Conservation (phyloP, 2,797 vertebrate genomes). For the Clarias fuscus region DNA sequence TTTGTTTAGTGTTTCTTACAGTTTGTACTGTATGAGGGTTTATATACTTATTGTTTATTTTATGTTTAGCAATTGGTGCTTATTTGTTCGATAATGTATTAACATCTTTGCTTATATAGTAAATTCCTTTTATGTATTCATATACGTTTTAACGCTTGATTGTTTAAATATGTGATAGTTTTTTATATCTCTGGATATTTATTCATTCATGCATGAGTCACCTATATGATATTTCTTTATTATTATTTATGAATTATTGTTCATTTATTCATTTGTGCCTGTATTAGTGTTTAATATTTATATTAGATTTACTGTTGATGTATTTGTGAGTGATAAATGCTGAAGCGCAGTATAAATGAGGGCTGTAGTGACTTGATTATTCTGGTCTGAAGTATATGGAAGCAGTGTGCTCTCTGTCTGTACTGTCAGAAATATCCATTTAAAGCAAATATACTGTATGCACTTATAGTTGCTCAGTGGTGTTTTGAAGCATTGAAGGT, state of each 20-base stretch:
- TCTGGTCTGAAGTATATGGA: not conserved
- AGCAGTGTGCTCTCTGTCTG: not conserved
- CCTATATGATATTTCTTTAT: too few relatives aligned
- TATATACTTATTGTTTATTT: too few relatives aligned
- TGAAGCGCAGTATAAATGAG: not conserved
- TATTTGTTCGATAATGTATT: not conserved
- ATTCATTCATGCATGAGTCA: not conserved
- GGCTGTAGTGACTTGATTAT: not conserved
- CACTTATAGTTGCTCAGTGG: too few relatives aligned
- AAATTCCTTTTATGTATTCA: too few relatives aligned
- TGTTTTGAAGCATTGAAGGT: not conserved
- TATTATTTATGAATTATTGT: not conserved
- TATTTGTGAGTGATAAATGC: not conserved
- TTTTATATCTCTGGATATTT: not conserved
- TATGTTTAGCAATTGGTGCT: not conserved
- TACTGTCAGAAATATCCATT: too few relatives aligned
- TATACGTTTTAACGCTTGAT: too few relatives aligned
- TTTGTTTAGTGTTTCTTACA: too few relatives aligned
- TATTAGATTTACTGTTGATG: not conserved
- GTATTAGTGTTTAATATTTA: not conserved
- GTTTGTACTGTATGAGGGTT: too few relatives aligned
- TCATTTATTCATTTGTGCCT: not conserved
- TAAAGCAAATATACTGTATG: not conserved
- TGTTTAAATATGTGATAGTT: too few relatives aligned
- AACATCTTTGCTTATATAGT: not conserved